A percentile compares a stretch with the other conserved stretches of the same genome.
phyloP scores from a whole-genome alignment of 2,888 invertebrate species.

The Andrena fulva region DNA sequence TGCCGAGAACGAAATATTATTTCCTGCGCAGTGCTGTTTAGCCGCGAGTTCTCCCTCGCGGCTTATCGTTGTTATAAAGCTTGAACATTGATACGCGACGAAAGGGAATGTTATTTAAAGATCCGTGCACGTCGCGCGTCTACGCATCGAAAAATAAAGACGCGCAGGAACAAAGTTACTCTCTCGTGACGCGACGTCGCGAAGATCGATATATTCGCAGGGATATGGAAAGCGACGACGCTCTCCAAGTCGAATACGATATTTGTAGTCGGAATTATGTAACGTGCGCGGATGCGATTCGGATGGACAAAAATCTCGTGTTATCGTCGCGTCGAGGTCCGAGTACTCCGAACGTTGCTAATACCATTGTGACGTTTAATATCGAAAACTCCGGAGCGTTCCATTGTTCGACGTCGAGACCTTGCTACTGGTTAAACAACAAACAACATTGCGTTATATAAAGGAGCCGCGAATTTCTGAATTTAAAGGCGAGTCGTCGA shows the following conservation, averaged over 20 bases:
- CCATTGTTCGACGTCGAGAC: conserved; percentile 20
- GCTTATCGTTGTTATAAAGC: neutral
- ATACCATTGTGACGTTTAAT: neutral
- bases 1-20: neutral
- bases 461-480: neutral
- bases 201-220: neutral
- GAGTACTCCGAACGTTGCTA: conserved; percentile 1
- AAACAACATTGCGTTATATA: neutral
- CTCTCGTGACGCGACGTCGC: neutral
- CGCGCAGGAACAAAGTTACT: neutral
- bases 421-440: conserved; percentile 6
- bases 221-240: neutral
- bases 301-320: conserved; percentile 18
- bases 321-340: neutral
- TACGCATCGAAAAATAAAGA: neutral
- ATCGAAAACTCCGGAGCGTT: neutral
- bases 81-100: neutral
- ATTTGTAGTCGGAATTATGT: conserved; percentile 48
- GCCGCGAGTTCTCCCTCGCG: neutral
- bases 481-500: neutral
- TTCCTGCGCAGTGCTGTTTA: neutral
- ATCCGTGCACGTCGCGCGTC: neutral
- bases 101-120: neutral
- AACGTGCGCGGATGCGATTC: conserved; percentile 22
- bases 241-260: neutral